These are phyloP conservation scores for Chionis minor DNA, from an alignment of 2,113 vertebrate genomes.

Conservation along the genomic window DNA sequence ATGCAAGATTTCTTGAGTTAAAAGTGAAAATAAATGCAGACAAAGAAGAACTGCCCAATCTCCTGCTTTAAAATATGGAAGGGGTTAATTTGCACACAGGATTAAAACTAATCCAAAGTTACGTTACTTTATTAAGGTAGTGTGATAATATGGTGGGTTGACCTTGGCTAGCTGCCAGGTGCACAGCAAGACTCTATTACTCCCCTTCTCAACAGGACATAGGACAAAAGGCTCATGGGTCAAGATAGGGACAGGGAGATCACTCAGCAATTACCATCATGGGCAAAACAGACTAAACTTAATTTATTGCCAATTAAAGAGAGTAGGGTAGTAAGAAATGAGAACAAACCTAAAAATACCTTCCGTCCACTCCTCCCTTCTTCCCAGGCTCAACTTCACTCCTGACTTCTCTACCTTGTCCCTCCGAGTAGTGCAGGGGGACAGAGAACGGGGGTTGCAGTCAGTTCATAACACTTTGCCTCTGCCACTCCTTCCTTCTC, in stretches of 20 bases:
- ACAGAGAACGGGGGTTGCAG: background rate
- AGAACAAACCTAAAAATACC: background rate
- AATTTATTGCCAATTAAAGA: background rate
- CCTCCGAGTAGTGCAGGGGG: background rate
- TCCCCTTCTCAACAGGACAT: background rate
- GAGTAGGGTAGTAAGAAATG: background rate
- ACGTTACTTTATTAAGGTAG: background rate
- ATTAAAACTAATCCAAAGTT: background rate
- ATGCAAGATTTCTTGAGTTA: background rate
- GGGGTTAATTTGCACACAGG: background rate
- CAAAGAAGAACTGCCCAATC: background rate
- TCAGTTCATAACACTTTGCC: background rate
- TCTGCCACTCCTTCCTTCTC: background rate
- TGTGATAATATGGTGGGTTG: background rate
- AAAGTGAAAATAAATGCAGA: background rate
- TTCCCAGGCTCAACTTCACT: background rate
- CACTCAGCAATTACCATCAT: rapidly evolving
- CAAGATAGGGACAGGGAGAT: background rate
- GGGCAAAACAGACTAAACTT: background rate
- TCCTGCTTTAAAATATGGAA: background rate
- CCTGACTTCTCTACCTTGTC: background rate
- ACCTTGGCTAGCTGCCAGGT: background rate
- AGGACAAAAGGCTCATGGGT: background rate
- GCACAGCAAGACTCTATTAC: background rate
- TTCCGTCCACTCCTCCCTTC: background rate